Conservation (phyloP, 2,888 invertebrate genomes). For the Herminia tarsipennalis region DNA sequence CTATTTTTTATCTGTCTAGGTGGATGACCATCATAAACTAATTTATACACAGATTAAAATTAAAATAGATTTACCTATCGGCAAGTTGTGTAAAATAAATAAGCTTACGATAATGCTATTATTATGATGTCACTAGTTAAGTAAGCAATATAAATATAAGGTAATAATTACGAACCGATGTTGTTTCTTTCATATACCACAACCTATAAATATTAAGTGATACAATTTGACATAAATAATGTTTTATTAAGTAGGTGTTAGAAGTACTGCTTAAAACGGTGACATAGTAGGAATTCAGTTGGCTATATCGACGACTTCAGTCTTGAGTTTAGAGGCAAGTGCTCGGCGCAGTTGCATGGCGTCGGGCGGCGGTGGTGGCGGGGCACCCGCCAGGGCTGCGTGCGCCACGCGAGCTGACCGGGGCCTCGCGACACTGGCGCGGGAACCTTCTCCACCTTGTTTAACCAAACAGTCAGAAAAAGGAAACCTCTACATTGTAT, state of each 20-base stretch:
- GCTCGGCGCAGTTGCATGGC: slow-evolving; percentile 93
- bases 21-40: slow-evolving; percentile 84
- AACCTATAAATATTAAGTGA: slow-evolving; percentile 10
- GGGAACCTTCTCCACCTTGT: slow-evolving; percentile 86
- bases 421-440: slow-evolving; percentile 82
- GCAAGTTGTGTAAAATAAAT: slow-evolving; percentile 85
- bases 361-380: slow-evolving; percentile 77
- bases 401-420: slow-evolving; percentile 91
- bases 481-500: too few species aligned
- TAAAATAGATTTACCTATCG: slow-evolving; percentile 82
- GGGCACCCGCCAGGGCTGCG: slow-evolving; percentile 86
- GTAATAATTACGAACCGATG: slow-evolving; percentile 66
- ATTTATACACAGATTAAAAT: slow-evolving; percentile 83
- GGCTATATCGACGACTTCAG: slow-evolving; percentile 91
- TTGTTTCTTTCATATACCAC: slow-evolving; percentile 59
- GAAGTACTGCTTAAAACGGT: slow-evolving; percentile 5
- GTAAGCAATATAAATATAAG: slow-evolving; percentile 86
- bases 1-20: slow-evolving; percentile 84
- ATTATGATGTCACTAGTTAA: slow-evolving; percentile 85
- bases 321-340: slow-evolving; percentile 92
- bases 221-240: slow-evolving; percentile 15
- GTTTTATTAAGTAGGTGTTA: slow-evolving; percentile 17
- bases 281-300: slow-evolving; percentile 41
- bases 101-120: slow-evolving; percentile 84
- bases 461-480: too few species aligned